These are phyloP conservation scores for Minunthozetes semirufus DNA, from an alignment of 2,888 invertebrate genomes.

Conservation along the genomic window DNA sequence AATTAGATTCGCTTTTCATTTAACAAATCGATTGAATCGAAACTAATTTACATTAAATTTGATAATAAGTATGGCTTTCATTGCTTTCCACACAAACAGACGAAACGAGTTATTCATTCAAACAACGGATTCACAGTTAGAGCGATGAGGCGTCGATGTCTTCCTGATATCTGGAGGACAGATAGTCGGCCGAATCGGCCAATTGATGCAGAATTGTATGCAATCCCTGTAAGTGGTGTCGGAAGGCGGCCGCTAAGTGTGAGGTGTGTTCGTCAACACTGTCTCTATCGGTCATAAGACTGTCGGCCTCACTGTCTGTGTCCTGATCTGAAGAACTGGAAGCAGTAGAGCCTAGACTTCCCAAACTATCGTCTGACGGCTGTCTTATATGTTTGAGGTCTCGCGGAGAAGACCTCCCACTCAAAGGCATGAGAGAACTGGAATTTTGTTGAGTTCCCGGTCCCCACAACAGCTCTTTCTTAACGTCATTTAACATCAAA, in stretches of 20 bases:
- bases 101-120: background rate
- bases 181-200: slow-evolving; percentile 48
- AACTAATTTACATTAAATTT: background rate
- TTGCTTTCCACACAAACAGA: background rate
- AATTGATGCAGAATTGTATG: slow-evolving; percentile 47
- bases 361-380: slow-evolving; percentile 42
- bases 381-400: slow-evolving; percentile 41
- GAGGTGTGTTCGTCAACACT: slow-evolving; percentile 43
- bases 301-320: slow-evolving; percentile 43
- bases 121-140: background rate
- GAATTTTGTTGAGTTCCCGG: slow-evolving; percentile 36
- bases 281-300: slow-evolving; percentile 41
- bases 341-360: slow-evolving; percentile 42
- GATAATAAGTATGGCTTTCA: no score
- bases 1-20: background rate
- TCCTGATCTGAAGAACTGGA: slow-evolving; percentile 41
- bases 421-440: slow-evolving; percentile 25
- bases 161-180: slow-evolving; percentile 47
- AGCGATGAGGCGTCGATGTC: slow-evolving; percentile 44
- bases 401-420: slow-evolving; percentile 21
- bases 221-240: slow-evolving; percentile 48
- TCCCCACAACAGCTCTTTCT: slow-evolving; percentile 48
- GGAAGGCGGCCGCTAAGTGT: slow-evolving; percentile 47
- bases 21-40: background rate
- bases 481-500: slow-evolving; percentile 48